A percentile compares a stretch with the other conserved stretches of the same genome.
phyloP scores from a whole-genome alignment of 2,888 invertebrate genomes.

The Thyatira batis region DNA sequence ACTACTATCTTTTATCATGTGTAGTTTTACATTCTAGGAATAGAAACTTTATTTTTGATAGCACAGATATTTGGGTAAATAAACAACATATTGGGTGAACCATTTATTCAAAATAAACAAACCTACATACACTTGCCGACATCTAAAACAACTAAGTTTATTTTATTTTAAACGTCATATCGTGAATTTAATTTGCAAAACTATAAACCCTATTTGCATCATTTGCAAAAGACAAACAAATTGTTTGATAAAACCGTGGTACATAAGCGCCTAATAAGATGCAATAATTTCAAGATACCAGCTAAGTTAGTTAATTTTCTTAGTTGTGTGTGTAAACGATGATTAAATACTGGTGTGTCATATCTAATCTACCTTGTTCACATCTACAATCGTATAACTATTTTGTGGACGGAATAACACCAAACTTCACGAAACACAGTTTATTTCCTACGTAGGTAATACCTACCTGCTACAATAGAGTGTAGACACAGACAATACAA shows the following conservation, averaged over 20 bases:
- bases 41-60: too few species aligned
- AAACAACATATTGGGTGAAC: slow-evolving; percentile 4
- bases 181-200: background rate
- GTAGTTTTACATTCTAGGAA: too few species aligned
- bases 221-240: too few species aligned
- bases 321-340: background rate
- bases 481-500: background rate
- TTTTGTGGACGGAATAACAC: background rate
- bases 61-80: background rate
- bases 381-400: background rate
- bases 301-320: too few species aligned
- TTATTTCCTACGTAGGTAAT: background rate
- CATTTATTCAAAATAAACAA: slow-evolving; percentile 10
- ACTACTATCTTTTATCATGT: too few species aligned
- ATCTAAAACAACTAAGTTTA: slow-evolving; percentile 2
- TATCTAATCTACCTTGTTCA: too few species aligned
- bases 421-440: background rate
- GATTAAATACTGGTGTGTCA: background rate
- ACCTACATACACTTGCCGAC: slow-evolving; percentile 4
- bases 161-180: background rate
- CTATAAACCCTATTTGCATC: background rate
- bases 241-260: background rate
- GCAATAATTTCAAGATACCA: background rate
- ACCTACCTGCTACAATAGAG: background rate
- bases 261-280: background rate